Evolutionary conservation across 1,140 invertebrate genomes (phyloP), one percentile per base, ranked within the genome.

Genomic region (Camponotus floridanus): DNA sequence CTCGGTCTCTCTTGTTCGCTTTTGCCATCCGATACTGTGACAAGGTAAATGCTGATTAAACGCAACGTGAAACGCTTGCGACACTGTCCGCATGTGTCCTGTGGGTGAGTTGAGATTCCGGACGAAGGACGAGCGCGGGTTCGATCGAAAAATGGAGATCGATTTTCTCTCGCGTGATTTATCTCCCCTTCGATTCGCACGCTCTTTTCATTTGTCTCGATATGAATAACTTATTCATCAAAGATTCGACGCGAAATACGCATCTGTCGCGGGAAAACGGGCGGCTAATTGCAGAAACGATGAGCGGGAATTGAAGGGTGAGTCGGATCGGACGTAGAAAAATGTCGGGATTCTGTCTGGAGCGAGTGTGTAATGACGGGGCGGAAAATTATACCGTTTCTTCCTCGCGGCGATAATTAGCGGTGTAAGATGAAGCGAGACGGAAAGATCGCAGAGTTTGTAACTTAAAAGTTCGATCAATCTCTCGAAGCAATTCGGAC

Each of bases 1-100:
- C 36, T 55, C 26, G 21, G 15, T 26, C 36, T 73, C 18, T 67
- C 62, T 33, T 42, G 26, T 64, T 57, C n/a, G 26, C 31, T 45
- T 31, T 57, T 57, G 55, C 59, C 61, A 79, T 87, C 51, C 64
- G 87, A 83, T 76, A 84, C 57, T 36, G 65, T 70, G 67, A 85
- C 78, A 88, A 88, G 74, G 80, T 85, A 67, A 87, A 65, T 51
- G 86, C 76, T 87, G 87, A 88, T 87, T 74, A 87, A 84, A 59
- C 87, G 76, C 55, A 65, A 55, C 70, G 36, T 55, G 65, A 84
- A 84, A 74, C 65, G 73, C 55, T 87, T 87, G 86, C 85, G 65
- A 85, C 65, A 85, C n/a, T 26, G 26, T 26, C 31, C 2, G 45
- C 15, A 13, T 57, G 55, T 80, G 42, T 86, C 68, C 74, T 36